phyloP scores from a whole-genome alignment of 2,113 vertebrate genomes.

The Protobothrops flavoviridis region DNA sequence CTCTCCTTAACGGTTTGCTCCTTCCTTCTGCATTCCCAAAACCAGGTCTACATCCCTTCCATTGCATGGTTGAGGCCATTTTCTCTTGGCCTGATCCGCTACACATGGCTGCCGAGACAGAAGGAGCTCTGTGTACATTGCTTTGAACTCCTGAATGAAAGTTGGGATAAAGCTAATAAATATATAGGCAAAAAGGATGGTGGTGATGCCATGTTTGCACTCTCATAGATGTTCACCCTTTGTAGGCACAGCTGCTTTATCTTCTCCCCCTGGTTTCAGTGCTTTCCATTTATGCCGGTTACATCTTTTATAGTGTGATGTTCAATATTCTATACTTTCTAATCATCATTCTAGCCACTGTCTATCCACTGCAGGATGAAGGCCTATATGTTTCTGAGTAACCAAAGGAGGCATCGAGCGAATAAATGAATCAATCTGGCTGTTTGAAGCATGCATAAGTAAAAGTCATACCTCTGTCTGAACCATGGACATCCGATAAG shows the following conservation, averaged over 20 bases:
- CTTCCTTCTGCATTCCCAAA: neutral
- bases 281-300: neutral
- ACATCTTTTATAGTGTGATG: neutral
- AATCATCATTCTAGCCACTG: neutral
- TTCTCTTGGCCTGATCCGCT: neutral
- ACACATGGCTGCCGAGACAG: neutral
- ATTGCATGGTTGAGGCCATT: neutral
- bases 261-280: neutral
- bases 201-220: neutral
- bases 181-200: neutral
- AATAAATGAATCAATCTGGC: too few relatives aligned
- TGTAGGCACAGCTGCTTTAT: neutral
- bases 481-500: conserved; percentile 95
- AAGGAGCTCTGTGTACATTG: neutral
- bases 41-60: neutral
- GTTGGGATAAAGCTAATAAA: neutral
- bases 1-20: neutral
- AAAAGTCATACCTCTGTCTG: conserved; percentile 87
- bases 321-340: neutral
- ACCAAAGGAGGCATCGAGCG: neutral
- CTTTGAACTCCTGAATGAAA: neutral
- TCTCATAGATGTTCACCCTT: neutral
- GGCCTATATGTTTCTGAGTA: too few relatives aligned
- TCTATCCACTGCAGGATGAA: neutral
- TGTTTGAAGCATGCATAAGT: fast-evolving